Evolutionary conservation across 2,888 invertebrate genomes (phyloP), one percentile per base, ranked within the genome.

Genomic region (Cepaea hortensis): DNA sequence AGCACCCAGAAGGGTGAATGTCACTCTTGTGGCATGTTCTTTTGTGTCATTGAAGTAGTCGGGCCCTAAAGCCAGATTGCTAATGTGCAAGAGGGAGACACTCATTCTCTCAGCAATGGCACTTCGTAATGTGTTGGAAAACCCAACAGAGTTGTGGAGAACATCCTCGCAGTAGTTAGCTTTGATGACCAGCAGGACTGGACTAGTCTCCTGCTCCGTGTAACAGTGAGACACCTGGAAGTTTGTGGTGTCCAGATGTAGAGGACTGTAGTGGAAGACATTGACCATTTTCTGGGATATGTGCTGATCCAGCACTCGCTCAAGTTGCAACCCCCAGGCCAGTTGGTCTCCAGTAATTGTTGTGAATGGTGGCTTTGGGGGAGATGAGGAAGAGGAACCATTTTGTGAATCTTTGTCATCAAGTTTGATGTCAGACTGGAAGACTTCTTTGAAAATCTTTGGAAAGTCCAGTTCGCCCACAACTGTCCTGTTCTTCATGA

Each of bases 211-310:
- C 20, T 79, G 70, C 46, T 85, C 79, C 62, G 72, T 15, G 68
- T 81, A 88, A 73, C 88, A 88, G 48, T 73, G 80, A 65, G 85
- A 83, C 50, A 88, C 84, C 76, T 88, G 85, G 77, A 87, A 88
- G 35, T 85, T 85, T 0, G 79, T 68, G 61, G 73, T 70, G n/a
- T 85, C 87, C 62, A 77, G 81, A 73, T 83, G 85, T 72, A 85
- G 48, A 18, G 88, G 87, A 20, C 68, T 68, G 81, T 81, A 85
- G 84, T 87, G 82, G 77, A 85, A 85, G 62, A 88, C 70, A 70
- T 88, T 55, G 73, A 87, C 75, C n/a, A 73, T 46, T 85, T 87
- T 88, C 62, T 88, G 79, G 13, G 75, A 65, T 70, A 77, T 61
- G 23, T 68, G 18, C 23, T 50, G 84, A 55, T 86, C 76, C 9